Evolutionary conservation across 2,888 invertebrate genomes (phyloP).

Genomic region (Drosophila koepferae): DNA sequence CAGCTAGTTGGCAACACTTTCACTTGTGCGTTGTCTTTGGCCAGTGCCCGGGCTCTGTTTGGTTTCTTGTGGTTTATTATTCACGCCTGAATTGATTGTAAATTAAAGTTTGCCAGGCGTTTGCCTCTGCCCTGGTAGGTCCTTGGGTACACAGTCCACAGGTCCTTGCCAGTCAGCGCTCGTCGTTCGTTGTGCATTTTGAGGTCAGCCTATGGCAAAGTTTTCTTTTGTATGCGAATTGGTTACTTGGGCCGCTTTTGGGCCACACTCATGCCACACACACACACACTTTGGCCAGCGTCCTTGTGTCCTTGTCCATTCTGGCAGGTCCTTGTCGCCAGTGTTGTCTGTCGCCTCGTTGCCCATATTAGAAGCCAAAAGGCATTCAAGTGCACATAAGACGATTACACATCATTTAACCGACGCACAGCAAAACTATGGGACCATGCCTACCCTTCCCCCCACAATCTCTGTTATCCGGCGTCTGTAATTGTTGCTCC

Average conservation of each 20-base stretch:
- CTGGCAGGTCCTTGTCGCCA: slow-evolving; percentile 60
- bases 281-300: background rate
- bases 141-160: slow-evolving; percentile 15
- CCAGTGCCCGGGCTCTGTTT: slow-evolving; percentile 58
- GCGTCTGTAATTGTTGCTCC: slow-evolving; percentile 74
- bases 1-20: slow-evolving; percentile 79
- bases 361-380: slow-evolving; percentile 82
- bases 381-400: slow-evolving; percentile 84
- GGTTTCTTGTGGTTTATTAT: slow-evolving; percentile 84
- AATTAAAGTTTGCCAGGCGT: slow-evolving; percentile 81
- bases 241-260: slow-evolving; percentile 44
- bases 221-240: slow-evolving; percentile 71
- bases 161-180: slow-evolving; percentile 46
- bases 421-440: slow-evolving; percentile 77
- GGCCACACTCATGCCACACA: slow-evolving; percentile 18
- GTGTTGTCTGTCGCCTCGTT: slow-evolving; percentile 59
- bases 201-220: slow-evolving; percentile 82
- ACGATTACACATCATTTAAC: slow-evolving; percentile 85
- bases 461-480: background rate
- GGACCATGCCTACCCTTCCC: slow-evolving; percentile 11
- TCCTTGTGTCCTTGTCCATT: slow-evolving; percentile 35
- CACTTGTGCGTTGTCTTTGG: slow-evolving; percentile 70
- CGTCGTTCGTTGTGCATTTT: slow-evolving; percentile 69
- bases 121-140: slow-evolving; percentile 9
- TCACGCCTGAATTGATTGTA: slow-evolving; percentile 85